Percentiles rank a stretch among this genome's conserved stretches.
phyloP scores from a whole-genome alignment of 2,113 vertebrate genomes.

The Suncus etruscus region DNA sequence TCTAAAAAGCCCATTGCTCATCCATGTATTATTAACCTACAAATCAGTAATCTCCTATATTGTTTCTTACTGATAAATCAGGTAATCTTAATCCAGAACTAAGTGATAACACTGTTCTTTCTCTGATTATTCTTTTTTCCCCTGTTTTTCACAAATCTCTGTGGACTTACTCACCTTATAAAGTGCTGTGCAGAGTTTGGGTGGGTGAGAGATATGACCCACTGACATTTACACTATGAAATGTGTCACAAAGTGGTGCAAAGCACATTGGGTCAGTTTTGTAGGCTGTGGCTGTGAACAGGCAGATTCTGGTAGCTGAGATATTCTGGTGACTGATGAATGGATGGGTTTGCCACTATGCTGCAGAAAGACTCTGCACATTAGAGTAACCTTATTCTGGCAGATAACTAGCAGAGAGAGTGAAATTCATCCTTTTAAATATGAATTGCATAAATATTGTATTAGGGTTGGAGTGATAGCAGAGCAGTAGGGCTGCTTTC shows the following conservation, averaged over 20 bases:
- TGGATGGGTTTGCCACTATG: background rate
- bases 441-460: background rate
- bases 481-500: no score
- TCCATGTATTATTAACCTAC: background rate
- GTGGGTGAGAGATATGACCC: background rate
- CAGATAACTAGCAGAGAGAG: background rate
- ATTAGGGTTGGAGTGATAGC: no score
- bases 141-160: background rate
- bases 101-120: conserved; percentile 8
- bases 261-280: background rate
- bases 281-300: background rate
- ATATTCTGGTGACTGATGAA: background rate
- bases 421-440: background rate
- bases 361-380: background rate
- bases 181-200: background rate
- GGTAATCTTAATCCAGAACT: background rate
- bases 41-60: background rate
- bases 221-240: background rate
- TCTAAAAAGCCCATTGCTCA: background rate
- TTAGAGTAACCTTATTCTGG: background rate
- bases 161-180: background rate
- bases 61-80: background rate
- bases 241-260: background rate
- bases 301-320: background rate
- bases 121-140: conserved; percentile 22